These are phyloP conservation scores for Lepidothrix coronata DNA, from an alignment of 2,113 vertebrate species.

Conservation along the genomic window DNA sequence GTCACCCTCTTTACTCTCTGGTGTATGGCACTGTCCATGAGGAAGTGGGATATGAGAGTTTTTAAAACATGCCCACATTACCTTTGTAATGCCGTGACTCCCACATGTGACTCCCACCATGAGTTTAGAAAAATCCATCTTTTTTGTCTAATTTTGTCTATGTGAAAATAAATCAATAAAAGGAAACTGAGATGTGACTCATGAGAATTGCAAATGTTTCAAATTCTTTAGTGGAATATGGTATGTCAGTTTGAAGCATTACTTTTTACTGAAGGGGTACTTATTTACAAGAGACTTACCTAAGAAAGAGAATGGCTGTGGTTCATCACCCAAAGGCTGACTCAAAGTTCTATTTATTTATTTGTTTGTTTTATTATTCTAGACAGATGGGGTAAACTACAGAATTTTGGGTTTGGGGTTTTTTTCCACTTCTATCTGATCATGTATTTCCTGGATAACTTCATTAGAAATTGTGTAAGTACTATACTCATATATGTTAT, in stretches of 20 bases:
- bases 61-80: neutral
- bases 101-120: neutral
- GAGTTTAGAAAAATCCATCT: neutral
- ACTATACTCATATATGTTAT: neutral
- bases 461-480: neutral
- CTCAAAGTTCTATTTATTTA: neutral
- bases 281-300: neutral
- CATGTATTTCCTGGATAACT: neutral
- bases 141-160: neutral
- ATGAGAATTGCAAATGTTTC: neutral
- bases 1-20: neutral
- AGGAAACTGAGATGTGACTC: neutral
- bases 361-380: neutral
- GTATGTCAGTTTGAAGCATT: neutral
- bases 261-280: neutral
- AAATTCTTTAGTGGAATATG: neutral
- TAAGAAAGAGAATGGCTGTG: neutral
- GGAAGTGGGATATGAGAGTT: neutral
- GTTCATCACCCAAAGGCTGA: neutral
- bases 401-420: neutral
- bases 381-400: neutral
- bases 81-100: neutral
- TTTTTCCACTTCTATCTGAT: neutral
- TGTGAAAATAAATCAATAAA: neutral
- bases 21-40: neutral